A percentile compares a stretch with the other conserved stretches of the same genome.
Conservation (phyloP, 2,797 vertebrate species). For the Platalea minor region DNA sequence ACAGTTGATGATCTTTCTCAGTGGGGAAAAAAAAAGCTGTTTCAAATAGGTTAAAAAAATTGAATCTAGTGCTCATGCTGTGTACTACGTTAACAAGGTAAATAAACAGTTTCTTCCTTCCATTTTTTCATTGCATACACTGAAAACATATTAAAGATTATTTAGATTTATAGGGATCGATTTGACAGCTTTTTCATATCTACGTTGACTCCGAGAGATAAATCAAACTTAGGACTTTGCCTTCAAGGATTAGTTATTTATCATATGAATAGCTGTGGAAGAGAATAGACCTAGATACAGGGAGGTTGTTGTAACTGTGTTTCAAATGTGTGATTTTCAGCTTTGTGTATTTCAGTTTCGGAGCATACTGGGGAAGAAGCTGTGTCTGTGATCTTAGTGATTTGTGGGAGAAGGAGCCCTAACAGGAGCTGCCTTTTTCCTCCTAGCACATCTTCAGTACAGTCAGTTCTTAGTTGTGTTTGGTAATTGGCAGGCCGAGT, state of each 20-base stretch:
- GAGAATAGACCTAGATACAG: background rate
- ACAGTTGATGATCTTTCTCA: background rate
- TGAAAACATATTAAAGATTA: background rate
- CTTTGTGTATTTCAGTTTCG: background rate
- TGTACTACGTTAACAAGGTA: background rate
- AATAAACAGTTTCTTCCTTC: background rate
- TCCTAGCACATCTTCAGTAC: background rate
- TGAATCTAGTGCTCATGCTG: background rate
- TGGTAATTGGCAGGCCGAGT: background rate
- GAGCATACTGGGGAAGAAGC: background rate
- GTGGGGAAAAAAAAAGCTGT: background rate
- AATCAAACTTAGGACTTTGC: background rate
- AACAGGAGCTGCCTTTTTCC: background rate
- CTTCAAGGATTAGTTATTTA: background rate
- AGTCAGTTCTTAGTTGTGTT: background rate
- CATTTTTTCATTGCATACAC: background rate
- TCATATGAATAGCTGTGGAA: background rate
- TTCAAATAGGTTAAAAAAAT: background rate
- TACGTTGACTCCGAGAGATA: background rate
- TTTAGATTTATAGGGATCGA: background rate
- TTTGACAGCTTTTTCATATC: background rate
- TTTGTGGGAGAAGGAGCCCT: accelerated
- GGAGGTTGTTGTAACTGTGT: background rate
- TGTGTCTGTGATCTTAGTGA: background rate
- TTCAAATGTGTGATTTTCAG: background rate